These are phyloP conservation scores for Psophia crepitans DNA, from an alignment of 2,113 vertebrate genomes.

Conservation along the genomic window DNA sequence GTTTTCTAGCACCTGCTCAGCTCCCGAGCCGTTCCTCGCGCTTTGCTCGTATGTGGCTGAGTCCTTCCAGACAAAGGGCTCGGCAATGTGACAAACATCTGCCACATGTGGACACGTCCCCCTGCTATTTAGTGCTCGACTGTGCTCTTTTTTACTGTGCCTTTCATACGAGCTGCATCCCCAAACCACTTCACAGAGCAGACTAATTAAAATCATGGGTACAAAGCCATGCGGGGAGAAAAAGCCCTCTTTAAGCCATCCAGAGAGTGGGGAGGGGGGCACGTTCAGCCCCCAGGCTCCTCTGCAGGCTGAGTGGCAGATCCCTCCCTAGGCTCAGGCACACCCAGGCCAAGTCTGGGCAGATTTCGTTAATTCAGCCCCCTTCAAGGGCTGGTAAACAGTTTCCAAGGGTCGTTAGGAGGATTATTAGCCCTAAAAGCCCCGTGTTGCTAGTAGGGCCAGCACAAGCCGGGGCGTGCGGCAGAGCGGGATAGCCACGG, in stretches of 20 bases:
- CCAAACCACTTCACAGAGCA: conserved; percentile 47
- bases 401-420: background rate
- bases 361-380: background rate
- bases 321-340: background rate
- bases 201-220: background rate
- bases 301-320: background rate
- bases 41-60: background rate
- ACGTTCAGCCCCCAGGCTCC: background rate
- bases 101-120: background rate
- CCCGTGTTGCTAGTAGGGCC: fast-evolving
- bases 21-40: fast-evolving
- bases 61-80: background rate
- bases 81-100: background rate
- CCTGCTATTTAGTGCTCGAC: background rate
- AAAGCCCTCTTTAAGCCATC: background rate
- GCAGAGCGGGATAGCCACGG: fast-evolving
- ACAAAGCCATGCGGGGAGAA: background rate
- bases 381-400: background rate
- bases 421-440: background rate
- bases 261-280: background rate
- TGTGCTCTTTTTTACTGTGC: background rate
- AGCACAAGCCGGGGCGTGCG: fast-evolving
- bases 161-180: background rate
- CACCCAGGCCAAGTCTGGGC: background rate
- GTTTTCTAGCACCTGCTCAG: background rate